Evolutionary conservation across 2,888 invertebrate genomes (phyloP).

Genomic region (Cistogaster globosa): DNA sequence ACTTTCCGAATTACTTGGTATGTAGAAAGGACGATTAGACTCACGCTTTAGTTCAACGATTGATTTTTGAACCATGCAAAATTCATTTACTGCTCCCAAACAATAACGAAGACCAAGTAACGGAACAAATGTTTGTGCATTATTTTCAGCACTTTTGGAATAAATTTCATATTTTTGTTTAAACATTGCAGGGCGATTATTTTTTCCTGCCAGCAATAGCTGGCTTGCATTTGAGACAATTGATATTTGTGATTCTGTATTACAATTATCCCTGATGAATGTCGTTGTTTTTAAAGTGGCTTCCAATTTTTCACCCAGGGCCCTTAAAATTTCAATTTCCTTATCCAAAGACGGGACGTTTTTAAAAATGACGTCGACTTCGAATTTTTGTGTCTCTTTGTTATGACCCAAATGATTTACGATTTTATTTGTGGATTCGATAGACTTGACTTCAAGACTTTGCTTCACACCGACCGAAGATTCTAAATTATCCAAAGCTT

Average conservation of each 20-base stretch:
- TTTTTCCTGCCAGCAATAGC: background rate
- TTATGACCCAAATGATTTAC: background rate
- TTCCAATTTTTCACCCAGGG: constrained; percentile 78
- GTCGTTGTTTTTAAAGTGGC: constrained; percentile 73
- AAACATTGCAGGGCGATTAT: background rate
- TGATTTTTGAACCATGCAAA: constrained; percentile 76
- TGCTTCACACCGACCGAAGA: background rate
- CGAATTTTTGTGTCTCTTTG: constrained; percentile 51
- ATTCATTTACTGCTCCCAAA: constrained; percentile 75
- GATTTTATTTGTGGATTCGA: constrained; percentile 19
- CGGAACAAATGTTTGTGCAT: background rate
- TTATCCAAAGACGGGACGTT: constrained; percentile 78
- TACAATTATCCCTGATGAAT: background rate
- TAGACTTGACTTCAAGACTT: background rate
- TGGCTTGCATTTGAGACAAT: background rate
- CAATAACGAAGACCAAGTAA: constrained; percentile 3
- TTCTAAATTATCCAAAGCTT: constrained; percentile 71
- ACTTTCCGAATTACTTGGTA: constrained; percentile 71
- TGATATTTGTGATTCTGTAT: background rate
- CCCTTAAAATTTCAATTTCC: constrained; percentile 76
- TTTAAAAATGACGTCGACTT: constrained; percentile 77
- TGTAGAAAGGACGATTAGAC: constrained; percentile 76
- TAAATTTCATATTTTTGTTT: constrained; percentile 8
- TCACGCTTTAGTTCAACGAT: constrained; percentile 77
- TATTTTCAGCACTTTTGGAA: background rate